Base-by-base conservation (phyloP, 2,113 vertebrate species). In the Meriones unguiculatus region DNA sequence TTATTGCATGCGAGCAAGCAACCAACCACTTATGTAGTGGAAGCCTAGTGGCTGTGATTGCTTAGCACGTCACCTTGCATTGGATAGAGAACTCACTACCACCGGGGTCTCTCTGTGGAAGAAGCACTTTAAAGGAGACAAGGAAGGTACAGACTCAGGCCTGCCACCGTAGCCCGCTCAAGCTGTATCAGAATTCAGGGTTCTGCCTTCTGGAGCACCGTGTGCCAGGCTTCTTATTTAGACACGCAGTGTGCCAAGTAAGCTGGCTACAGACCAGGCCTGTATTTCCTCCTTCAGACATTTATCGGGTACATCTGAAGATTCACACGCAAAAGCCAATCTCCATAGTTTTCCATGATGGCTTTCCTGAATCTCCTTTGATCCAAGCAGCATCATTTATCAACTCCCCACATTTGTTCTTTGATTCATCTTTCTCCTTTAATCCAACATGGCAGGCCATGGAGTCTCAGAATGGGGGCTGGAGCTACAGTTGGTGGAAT, bases 291-390 rank as follows among this genome's bases (percentile, higher is more conserved):
- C 73, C 38, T 25, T 1, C 35, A 18, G 73, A 67, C 50, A 92
- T 95, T 30, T 90, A 52, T 52, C 89, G 65, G 80, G 28, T 57
- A 46, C 72, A 72, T 8, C 22, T 90, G 35, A 90, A 81, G 95
- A 52, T 75, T 70, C 93, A 72, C 11, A 84, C 54, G n/a, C 54
- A 8, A 54, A 76, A 88, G 54, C 64, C n/a, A 92, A 52, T n/a
- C 70, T 95, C 25, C 88, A 54, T 62, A 90, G 15, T 87, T 78
- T 92, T 52, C 87, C 41, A n/a, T 95, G 15, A 59, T 57, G 69
- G 32, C 90, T 94, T 10, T 84, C 35, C 28, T 75, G 41, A 52
- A 75, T 85, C n/a, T 75, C 32, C 84, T 88, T 92, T 72, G 30
- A n/a, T 65, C 59, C 84, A 94, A 90, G 41, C 41, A 93, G 28